Percentiles rank a stretch among this genome's conserved stretches.
Conservation (phyloP, 2,888 invertebrate genomes). For the Yponomeuta malinellus region DNA sequence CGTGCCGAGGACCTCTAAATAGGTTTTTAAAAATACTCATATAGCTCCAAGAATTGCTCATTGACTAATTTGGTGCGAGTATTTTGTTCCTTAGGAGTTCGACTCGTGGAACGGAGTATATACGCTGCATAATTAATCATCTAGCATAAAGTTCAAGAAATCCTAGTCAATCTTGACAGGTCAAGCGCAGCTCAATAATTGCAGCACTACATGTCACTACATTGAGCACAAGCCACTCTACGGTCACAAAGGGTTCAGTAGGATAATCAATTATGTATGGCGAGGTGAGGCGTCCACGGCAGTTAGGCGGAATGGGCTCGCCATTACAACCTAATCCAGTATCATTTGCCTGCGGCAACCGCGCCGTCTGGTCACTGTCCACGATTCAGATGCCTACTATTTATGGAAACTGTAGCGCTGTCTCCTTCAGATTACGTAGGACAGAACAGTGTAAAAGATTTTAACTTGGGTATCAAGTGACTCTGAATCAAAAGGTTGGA, state of each 20-base stretch:
- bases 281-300: constrained; percentile 60
- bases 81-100: no score
- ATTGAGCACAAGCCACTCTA: not conserved
- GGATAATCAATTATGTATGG: constrained; percentile 64
- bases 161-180: no score
- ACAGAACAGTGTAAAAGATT: not conserved
- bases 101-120: no score
- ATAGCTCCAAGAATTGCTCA: no score
- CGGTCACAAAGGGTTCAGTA: constrained; percentile 41
- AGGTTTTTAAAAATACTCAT: no score
- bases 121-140: no score
- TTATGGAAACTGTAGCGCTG: not conserved
- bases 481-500: not conserved
- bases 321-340: constrained; percentile 73
- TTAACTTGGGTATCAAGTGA: not conserved
- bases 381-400: not conserved
- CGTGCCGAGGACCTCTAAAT: no score
- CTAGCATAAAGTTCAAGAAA: no score
- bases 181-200: not conserved
- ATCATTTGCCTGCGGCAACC: constrained; percentile 70
- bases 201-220: not conserved
- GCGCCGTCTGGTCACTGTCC: constrained; percentile 21
- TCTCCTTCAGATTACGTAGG: not conserved
- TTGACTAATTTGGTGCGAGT: no score
- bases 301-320: constrained; percentile 69